Percentiles rank a stretch among this genome's conserved stretches.
These are phyloP conservation scores for Pipistrellus pipistrellus DNA, from an alignment of 2,797 vertebrate species.

Conservation along the genomic window DNA sequence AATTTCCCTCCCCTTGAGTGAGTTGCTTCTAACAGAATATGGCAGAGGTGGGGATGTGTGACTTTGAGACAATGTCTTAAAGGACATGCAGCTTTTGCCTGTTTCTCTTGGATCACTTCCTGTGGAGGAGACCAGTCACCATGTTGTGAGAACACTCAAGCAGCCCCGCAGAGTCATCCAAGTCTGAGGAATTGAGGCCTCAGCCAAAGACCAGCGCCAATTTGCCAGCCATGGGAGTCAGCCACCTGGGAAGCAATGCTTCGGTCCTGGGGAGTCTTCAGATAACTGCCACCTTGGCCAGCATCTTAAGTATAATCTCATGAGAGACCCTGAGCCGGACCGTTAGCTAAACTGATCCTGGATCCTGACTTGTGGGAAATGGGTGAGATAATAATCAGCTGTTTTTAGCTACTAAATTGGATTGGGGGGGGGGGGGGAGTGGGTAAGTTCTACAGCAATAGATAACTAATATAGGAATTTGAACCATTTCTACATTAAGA, in stretches of 20 bases:
- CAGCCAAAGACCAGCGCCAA: not conserved
- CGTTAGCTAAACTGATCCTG: not conserved
- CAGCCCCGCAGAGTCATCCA: not conserved
- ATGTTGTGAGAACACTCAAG: not conserved
- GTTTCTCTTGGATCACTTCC: not conserved
- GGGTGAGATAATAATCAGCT: not conserved
- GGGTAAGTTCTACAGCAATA: not conserved
- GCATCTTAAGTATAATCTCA: too few species aligned
- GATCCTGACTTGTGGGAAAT: not conserved
- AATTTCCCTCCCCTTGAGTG: not conserved
- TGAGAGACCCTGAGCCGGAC: not conserved
- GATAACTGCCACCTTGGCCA: not conserved
- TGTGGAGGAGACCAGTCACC: not conserved
- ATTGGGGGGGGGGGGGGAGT: fast-evolving
- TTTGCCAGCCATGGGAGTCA: not conserved
- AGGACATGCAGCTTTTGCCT: not conserved
- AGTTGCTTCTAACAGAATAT: not conserved
- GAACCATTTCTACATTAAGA: slow-evolving; percentile 18
- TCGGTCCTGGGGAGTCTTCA: not conserved
- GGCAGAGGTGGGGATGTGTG: not conserved
- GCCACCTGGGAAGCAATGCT: not conserved
- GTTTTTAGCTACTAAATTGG: not conserved
- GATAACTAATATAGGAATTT: not conserved
- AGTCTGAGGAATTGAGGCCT: not conserved
- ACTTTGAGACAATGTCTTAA: not conserved